Evolutionary conservation across 2,113 vertebrate species (phyloP).

Genomic region (Prietella phreatophila): DNA sequence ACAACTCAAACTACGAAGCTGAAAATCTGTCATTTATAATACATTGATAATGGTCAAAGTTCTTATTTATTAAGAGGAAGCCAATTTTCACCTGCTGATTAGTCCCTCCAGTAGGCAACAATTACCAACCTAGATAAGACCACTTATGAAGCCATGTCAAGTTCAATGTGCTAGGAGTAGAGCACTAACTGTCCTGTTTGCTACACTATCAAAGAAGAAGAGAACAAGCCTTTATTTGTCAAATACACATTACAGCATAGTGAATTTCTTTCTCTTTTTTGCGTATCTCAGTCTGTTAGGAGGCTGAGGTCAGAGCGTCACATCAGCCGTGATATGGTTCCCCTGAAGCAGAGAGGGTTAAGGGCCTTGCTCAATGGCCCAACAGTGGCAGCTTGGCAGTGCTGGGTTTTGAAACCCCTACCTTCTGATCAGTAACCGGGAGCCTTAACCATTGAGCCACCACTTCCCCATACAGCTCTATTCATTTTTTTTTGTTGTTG

Average conservation of each 20-base stretch:
- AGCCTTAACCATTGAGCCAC: too few relatives aligned
- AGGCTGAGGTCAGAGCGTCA: too few relatives aligned
- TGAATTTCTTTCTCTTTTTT: too few relatives aligned
- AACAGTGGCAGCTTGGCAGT: too few relatives aligned
- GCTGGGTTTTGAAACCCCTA: too few relatives aligned
- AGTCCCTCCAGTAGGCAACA: not conserved
- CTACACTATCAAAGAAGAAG: not conserved
- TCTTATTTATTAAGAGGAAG: not conserved
- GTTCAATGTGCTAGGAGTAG: not conserved
- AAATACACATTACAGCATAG: too few relatives aligned
- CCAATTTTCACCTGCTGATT: not conserved
- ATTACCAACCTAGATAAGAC: not conserved
- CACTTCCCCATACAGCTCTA: not conserved
- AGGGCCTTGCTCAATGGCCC: too few relatives aligned
- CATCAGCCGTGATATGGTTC: too few relatives aligned
- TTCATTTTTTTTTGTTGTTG: not conserved
- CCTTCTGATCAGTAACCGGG: too few relatives aligned
- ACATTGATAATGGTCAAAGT: not conserved
- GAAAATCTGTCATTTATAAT: not conserved
- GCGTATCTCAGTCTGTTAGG: too few relatives aligned
- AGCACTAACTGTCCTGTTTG: not conserved
- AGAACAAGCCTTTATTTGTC: too few relatives aligned
- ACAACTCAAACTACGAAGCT: not conserved
- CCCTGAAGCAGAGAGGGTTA: too few relatives aligned
- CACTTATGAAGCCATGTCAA: not conserved